Evolutionary conservation across 2,797 vertebrate species (phyloP), one percentile per base, ranked within the genome.

Genomic region (Sebastes dallii): DNA sequence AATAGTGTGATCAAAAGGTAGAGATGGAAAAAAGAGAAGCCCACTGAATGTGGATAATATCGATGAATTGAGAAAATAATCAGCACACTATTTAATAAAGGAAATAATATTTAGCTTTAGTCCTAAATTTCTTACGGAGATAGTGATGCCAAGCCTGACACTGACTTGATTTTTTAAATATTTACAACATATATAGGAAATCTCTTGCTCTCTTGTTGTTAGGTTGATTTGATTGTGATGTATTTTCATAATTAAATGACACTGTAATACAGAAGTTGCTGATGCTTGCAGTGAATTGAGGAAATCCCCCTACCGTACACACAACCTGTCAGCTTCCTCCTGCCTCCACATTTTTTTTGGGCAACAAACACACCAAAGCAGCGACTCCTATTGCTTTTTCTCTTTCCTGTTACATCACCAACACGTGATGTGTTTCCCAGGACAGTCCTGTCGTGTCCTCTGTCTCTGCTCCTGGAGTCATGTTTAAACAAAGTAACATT

Each of bases 401-500:
- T 20, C 67, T 60, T 71, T 84, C 67, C 81, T 70, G 82, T 92
- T 93, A 86, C 85, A 91, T 94, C 93, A 94, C 66, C 59, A 32
- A 83, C 91, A 91, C 72, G 55, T 89, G 89, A 74, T 20, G 75
- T 60, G 89, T 91, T 86, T 89, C 85, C 80, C 80, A 82, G 86
- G 86, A 92, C 80, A 54, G 83, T 78, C 78, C 81, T 72, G 68
- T 80, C 87, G 89, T 85, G 50, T 86, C 71, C 89, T 84, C 82
- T 73, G 83, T 86, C 84, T 92, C 86, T 88, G 80, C 88, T 94
- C 93, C 92, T 75, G 66, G 72, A 92, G 92, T 91, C 90, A 85
- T 91, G 81, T 93, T 94, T 91, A 89, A 94, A 92, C 92, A 94
- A 88, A 93, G 92, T 88, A 92, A 94, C 93, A 83, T 94, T 96